Base-by-base conservation (phyloP, 2,888 invertebrate genomes). In the Junonia oenone region DNA sequence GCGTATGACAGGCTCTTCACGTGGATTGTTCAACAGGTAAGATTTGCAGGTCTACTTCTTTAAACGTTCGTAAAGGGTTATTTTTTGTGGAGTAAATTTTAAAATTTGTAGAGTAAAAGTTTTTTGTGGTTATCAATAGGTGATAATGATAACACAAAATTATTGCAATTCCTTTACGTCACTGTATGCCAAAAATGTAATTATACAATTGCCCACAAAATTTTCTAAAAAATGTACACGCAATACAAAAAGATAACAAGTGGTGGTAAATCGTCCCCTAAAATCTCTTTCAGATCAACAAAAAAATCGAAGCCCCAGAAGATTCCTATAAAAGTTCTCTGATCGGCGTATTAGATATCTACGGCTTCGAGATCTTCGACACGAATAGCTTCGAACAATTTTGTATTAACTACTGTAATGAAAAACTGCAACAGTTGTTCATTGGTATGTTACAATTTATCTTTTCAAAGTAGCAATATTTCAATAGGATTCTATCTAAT, bases 341-440 rank as follows among this genome's bases (percentile, higher is more conserved):
- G 38, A 98, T 98, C 71, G 99, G 99, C 8, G 99, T 99, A 4
- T 90, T 99, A 48, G 99, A 99, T 76, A 99, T 99, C 74, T 99
- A 99, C 81, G 99, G 99, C 15, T 99, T 99, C 83, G 99, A 99
- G 91, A 98, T 99, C 66, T 98, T 99, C 82, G 98, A 98, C 68
- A 93, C 93, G 26, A 99, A 99, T 85, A 98, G 97, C 88, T 98
- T 99, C 85, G 99, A 99, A 82, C 99, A 99, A 89, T 98, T 99
- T 86, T 99, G 99, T 83, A 99, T 99, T 75, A 99, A 99, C 88
- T 99, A 99, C 86, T 99, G 99, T 78, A 99, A 99, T 79, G 99
- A 99, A 90, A 99, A 99, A 79, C 91, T 99, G 63, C 99, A 99
- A 78, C 99, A 99, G 81, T 91, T 99, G 31, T 99, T 99, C 78